A percentile compares a stretch with the other conserved stretches of the same genome.
phyloP scores from a whole-genome alignment of 2,113 vertebrate species.

The Indri indri region DNA sequence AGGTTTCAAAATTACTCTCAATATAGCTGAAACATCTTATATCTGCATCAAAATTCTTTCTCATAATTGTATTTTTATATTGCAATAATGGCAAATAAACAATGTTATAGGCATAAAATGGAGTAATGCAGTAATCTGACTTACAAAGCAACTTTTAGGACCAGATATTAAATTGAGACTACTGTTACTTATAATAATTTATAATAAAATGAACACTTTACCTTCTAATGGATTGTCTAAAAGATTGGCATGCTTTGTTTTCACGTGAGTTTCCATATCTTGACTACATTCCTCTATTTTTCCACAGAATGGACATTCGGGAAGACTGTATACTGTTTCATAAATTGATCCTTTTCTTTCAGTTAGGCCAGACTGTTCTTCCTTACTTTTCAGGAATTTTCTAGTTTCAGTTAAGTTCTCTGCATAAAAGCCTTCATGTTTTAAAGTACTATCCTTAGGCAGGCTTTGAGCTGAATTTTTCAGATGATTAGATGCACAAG shows the following conservation, averaged over 20 bases:
- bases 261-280: constrained; percentile 80
- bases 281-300: constrained; percentile 65
- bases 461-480: constrained; percentile 28
- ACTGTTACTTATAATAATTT: neutral
- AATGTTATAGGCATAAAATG: neutral
- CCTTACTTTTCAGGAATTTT: constrained; percentile 30
- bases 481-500: constrained; percentile 55
- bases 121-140: neutral
- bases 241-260: constrained; percentile 74
- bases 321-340: constrained; percentile 39
- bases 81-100: constrained; percentile 7
- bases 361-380: constrained; percentile 35
- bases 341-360: constrained; percentile 53
- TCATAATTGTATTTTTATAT: neutral
- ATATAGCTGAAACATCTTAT: neutral
- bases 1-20: neutral
- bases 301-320: constrained; percentile 82
- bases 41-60: neutral
- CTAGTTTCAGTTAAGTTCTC: constrained; percentile 55
- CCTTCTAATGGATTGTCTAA: constrained; percentile 73
- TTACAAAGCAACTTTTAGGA: constrained; percentile 9
- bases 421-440: constrained; percentile 54
- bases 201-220: constrained; percentile 40
- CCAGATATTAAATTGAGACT: neutral
- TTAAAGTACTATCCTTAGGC: constrained; percentile 28